Evolutionary conservation across 2,797 vertebrate genomes (phyloP), one percentile per base, ranked within the genome.

Genomic region (Mus caroli): DNA sequence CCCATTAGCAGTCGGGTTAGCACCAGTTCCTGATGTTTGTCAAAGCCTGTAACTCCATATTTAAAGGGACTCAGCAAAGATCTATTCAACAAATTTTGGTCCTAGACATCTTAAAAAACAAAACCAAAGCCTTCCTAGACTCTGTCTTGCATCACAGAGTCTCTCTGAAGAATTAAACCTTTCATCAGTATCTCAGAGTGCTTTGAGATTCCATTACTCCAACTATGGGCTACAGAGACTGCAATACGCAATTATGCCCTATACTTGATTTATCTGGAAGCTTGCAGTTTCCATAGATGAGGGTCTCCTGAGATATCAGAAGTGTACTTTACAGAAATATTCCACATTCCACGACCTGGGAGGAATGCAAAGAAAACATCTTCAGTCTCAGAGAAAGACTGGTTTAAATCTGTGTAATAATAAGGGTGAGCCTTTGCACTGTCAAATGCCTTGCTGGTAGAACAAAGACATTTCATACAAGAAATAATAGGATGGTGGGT

Each of bases 331-430:
- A 83, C 10, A 73, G 56, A 88, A 95, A 69, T 79, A 75, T 84
- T 82, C 67, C 31, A 90, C 46, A 43, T 43, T 43, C 43, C 43
- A 3, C 43, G 46, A 69, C 54, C 12, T 95, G 64, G 67, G 64
- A 84, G 80, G 95, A 96, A 96, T 86, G 31, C 79, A 91, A 92
- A 97, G 67, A 46, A 87, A 77, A 92, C 58, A 67, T 90, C 85
- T 94, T 0, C 52, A 40, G 37, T 82, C 77, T 95, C 64, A 96
- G 54, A 26, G 37, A 97, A 0, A 90, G 40, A 75, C 24, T 31
- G 67, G 46, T 87, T 84, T 89, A 90, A 90, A 56, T 2, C 40
- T 52, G 11, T 60, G 93, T 58, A 9, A 90, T 3, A 56, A 6
- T 15, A 88, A 78, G 34, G 52, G 31, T 89, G 31, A 88, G 90